phyloP scores from a whole-genome alignment of 2,113 vertebrate species.

The Triplophysa dalaica region DNA sequence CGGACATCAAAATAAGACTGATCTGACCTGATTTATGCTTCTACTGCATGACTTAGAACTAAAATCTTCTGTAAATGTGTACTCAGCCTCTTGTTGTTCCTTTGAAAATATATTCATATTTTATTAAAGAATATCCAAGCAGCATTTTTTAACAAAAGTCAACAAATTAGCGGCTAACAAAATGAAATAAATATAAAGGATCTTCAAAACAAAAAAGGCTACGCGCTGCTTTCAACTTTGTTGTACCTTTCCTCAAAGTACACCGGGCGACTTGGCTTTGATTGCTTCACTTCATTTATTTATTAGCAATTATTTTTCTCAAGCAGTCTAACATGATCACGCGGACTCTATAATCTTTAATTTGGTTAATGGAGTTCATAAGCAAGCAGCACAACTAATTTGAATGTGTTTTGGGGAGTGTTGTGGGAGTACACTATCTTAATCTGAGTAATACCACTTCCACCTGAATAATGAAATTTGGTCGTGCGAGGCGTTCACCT shows the following conservation, averaged over 20 bases:
- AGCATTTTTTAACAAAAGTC: too few species aligned
- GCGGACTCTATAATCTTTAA: neutral
- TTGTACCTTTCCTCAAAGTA: neutral
- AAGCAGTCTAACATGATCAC: constrained; percentile 7
- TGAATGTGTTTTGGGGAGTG: neutral
- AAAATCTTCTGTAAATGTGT: neutral
- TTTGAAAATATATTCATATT: too few species aligned
- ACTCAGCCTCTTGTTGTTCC: neutral
- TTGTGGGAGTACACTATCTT: neutral
- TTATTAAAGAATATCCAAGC: too few species aligned
- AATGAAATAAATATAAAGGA: neutral
- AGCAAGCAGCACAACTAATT: constrained; percentile 12
- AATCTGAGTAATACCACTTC: constrained; percentile 12
- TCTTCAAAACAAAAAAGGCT: neutral
- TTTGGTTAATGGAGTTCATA: constrained; percentile 30
- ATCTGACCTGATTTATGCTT: neutral
- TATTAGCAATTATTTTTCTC: constrained; percentile 12
- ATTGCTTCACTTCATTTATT: neutral
- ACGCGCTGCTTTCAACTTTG: neutral
- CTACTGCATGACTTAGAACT: neutral
- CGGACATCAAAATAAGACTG: constrained; percentile 18
- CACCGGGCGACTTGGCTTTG: neutral
- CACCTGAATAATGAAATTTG: constrained; percentile 2
- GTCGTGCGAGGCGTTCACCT: neutral
- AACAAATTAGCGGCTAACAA: too few species aligned